phyloP scores from a whole-genome alignment of 1,140 invertebrate species.

The Lordiphosa stackelbergi region DNA sequence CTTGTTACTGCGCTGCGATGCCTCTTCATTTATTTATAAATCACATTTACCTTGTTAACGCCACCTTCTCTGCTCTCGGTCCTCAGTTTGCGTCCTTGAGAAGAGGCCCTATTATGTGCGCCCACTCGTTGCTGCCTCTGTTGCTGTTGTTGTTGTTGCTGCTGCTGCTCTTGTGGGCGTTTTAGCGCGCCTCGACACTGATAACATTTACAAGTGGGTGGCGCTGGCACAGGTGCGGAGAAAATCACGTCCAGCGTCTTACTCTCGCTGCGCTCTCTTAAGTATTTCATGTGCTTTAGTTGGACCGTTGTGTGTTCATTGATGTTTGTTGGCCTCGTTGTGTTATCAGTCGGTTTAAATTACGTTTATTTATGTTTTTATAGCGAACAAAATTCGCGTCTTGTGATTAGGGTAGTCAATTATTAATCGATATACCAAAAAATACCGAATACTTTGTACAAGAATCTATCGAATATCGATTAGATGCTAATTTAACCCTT shows the following conservation, averaged over 20 bases:
- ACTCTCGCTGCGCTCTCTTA: constrained; percentile 17
- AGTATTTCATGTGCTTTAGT: constrained; percentile 18
- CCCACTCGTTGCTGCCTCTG: constrained; percentile 25
- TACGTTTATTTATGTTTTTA: constrained; percentile 24
- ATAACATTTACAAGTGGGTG: constrained; percentile 60
- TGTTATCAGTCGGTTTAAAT: constrained; percentile 27
- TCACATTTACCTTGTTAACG: constrained; percentile 25
- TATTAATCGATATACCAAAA: background rate
- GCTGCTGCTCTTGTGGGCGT: constrained; percentile 29
- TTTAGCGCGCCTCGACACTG: constrained; percentile 52
- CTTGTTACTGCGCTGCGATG: constrained; percentile 11
- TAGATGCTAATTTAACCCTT: too few relatives aligned
- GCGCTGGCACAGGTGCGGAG: constrained; percentile 25
- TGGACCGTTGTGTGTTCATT: constrained; percentile 30
- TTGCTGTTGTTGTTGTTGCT: background rate
- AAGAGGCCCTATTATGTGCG: constrained; percentile 37
- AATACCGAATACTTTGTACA: too few relatives aligned
- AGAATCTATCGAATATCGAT: too few relatives aligned
- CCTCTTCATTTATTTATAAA: constrained; percentile 44
- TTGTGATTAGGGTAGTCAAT: too few relatives aligned
- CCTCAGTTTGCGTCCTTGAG: constrained; percentile 38
- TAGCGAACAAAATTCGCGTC: constrained; percentile 36
- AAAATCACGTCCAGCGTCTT: background rate
- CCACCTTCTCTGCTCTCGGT: constrained; percentile 35
- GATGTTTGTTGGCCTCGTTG: constrained; percentile 35